These are phyloP conservation scores for Plagodis dolabraria DNA, from an alignment of 2,888 invertebrate species.

Conservation along the genomic window DNA sequence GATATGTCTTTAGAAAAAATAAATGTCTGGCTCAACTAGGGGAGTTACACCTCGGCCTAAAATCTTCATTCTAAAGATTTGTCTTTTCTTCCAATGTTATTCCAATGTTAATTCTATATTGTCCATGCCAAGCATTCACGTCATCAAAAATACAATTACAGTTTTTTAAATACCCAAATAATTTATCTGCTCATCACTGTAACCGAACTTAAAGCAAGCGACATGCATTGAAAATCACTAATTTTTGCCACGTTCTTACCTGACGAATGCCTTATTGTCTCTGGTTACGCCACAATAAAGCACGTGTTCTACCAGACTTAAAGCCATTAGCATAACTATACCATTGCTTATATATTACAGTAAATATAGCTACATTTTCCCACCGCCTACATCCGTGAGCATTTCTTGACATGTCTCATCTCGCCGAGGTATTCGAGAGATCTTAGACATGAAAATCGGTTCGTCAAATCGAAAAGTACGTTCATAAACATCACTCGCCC, in stretches of 20 bases:
- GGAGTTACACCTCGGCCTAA: no score
- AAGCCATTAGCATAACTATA: conserved; percentile 2
- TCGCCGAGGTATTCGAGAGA: neutral
- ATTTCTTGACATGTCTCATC: neutral
- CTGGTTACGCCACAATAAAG: neutral
- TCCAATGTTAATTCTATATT: no score
- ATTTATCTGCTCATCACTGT: no score
- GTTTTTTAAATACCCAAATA: no score
- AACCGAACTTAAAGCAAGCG: no score
- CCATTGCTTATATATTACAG: neutral
- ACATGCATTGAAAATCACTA: neutral
- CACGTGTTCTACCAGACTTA: conserved; percentile 3
- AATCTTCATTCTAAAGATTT: no score
- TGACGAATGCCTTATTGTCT: neutral
- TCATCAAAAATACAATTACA: no score
- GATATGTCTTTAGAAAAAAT: no score
- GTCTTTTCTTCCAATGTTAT: no score
- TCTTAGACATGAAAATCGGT: conserved; percentile 37
- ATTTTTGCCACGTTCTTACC: neutral
- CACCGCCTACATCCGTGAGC: neutral
- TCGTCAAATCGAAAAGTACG: conserved; percentile 43
- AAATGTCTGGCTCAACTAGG: no score
- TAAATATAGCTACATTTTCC: no score
- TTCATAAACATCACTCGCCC: conserved; percentile 57
- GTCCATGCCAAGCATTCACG: no score